Base-by-base conservation (phyloP, 23 tunicate species). In the Trididemnum nubilum region DNA sequence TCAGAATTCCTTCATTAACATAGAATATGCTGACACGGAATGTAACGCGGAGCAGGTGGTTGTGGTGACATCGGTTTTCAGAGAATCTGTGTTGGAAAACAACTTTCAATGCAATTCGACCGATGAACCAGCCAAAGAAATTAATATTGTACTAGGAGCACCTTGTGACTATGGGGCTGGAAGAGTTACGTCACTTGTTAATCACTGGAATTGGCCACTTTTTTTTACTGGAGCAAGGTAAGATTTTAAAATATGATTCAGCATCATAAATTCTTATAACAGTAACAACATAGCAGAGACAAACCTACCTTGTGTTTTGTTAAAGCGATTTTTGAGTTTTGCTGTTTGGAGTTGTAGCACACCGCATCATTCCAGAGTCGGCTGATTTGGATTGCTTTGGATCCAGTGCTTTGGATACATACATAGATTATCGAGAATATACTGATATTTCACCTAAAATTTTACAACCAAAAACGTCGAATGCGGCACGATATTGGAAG, bases 181-280 rank as follows among this genome's bases (percentile, higher is more conserved):
- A 7, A 52, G 90, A 37, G 93, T 93, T 2, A 78, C 82, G 19
- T 27, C 79, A 0, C 37, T 88, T 0, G 86, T 93, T 0, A 80
- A 52, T 40, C 86, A 88, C 64, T 93, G 98, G 98, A 51, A 75
- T n/a, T 93, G 93, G 93, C 87, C 89, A 5, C 61, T 79, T 0
- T 34, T 93, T 29, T 75, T 63, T 29, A 85, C 98, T 9, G 98
- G 93, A 0, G 66, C 75, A 26, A 88, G 98, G 98, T 93, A 74
- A 24, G n/a, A n/a, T n/a, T n/a, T n/a, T n/a, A n/a, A n/a, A n/a
- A n/a, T n/a, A n/a, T n/a, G n/a, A n/a, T n/a, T n/a, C n/a, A n/a
- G n/a, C 15, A 50, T 15, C 19, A 15, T 50, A 50, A 15, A 50
- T 15, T 50, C 58, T 15, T 15, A 15, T 50, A 50, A 50, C 15